These are phyloP conservation scores for Galbula dea DNA, from an alignment of 2,113 vertebrate species.

Conservation along the genomic window DNA sequence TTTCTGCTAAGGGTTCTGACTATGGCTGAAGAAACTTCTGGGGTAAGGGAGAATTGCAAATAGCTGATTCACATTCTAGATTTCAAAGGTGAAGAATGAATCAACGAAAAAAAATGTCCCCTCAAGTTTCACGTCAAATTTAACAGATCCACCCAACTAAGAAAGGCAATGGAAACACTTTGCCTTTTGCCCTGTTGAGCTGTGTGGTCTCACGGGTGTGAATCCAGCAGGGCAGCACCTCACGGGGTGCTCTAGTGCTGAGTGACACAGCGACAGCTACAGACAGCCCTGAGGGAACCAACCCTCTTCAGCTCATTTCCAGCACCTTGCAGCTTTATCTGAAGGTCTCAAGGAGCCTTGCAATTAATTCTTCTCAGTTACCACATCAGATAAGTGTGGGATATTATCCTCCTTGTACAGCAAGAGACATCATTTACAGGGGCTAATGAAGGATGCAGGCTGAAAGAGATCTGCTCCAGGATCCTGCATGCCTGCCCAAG, in stretches of 20 bases:
- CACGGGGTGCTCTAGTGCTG: neutral
- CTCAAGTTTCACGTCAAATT: neutral
- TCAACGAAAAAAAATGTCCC: neutral
- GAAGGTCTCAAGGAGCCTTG: neutral
- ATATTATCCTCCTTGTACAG: neutral
- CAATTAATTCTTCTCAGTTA: neutral
- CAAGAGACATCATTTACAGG: neutral
- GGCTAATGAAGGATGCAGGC: neutral
- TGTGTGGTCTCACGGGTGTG: neutral
- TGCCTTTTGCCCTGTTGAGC: neutral
- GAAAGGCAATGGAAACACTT: neutral
- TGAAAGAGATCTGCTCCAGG: neutral
- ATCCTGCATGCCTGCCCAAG: neutral
- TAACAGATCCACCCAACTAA: neutral
- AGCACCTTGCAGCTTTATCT: neutral
- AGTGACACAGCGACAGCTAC: neutral
- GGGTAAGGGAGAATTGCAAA: neutral
- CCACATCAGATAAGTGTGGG: neutral
- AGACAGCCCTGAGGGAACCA: accelerated
- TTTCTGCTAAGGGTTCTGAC: neutral
- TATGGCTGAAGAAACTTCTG: neutral
- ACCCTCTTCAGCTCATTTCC: neutral
- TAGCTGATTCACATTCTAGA: accelerated
- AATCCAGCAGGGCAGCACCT: neutral
- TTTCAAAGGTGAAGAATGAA: accelerated